A percentile compares a stretch with the other conserved stretches of the same genome.
phyloP scores from a whole-genome alignment of 2,113 vertebrate species.

The Dicerorhinus sumatrensis region DNA sequence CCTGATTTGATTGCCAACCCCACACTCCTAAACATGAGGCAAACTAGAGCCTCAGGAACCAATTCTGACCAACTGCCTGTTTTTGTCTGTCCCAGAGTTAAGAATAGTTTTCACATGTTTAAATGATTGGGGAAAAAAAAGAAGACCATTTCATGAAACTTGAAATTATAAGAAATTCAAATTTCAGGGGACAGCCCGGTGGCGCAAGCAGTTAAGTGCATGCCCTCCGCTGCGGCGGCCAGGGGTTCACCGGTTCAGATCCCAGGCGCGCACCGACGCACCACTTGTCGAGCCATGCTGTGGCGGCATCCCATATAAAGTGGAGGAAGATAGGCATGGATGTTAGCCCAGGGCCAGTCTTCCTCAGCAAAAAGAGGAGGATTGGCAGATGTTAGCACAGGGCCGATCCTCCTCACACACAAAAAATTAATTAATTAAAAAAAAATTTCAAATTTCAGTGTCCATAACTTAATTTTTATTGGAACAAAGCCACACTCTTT shows the following conservation, averaged over 20 bases:
- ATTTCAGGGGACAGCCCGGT: not conserved
- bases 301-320: too few species aligned
- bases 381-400: too few species aligned
- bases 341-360: too few species aligned
- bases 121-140: not conserved
- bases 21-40: not conserved
- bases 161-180: slow-evolving; percentile 39
- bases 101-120: not conserved
- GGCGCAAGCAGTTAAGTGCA: too few species aligned
- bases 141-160: not conserved
- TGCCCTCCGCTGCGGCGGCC: too few species aligned
- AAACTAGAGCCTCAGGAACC: not conserved
- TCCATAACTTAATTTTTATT: not conserved
- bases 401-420: too few species aligned
- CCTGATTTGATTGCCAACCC: not conserved
- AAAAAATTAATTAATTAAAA: too few species aligned
- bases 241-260: too few species aligned
- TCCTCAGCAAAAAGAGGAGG: too few species aligned
- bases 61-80: not conserved
- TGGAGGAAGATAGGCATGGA: too few species aligned
- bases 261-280: too few species aligned
- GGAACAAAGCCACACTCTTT: not conserved
- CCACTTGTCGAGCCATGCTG: too few species aligned
- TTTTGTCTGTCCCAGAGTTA: not conserved
- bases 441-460: slow-evolving; percentile 9